Percentiles rank a stretch among this genome's conserved stretches.
Evolutionary conservation across 2,888 invertebrate genomes (phyloP).

Genomic region (Malthinus seriepunctatus): DNA sequence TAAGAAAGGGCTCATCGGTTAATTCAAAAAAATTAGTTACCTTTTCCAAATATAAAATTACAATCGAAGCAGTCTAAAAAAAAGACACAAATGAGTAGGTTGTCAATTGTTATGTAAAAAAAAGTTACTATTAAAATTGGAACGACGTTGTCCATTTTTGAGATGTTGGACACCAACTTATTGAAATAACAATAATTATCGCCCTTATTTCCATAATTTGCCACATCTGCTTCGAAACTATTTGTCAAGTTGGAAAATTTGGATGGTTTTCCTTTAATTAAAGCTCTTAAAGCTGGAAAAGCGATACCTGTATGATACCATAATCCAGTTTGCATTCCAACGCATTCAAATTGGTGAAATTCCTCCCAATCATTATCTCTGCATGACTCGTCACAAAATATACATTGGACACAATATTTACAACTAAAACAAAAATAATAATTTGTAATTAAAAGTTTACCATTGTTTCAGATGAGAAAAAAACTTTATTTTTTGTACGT

Average conservation of each 20-base stretch:
- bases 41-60: slow-evolving; percentile 66
- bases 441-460: neutral
- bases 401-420: slow-evolving; percentile 63
- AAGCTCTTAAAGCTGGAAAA: slow-evolving; percentile 73
- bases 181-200: slow-evolving; percentile 68
- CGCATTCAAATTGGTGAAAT: slow-evolving; percentile 76
- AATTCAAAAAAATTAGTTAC: slow-evolving; percentile 65
- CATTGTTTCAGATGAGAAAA: neutral
- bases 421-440: slow-evolving; percentile 67
- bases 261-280: slow-evolving; percentile 58
- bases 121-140: slow-evolving; percentile 71
- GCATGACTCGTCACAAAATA: slow-evolving; percentile 72
- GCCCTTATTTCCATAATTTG: slow-evolving; percentile 51
- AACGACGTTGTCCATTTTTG: slow-evolving; percentile 66
- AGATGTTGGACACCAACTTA: slow-evolving; percentile 72
- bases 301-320: slow-evolving; percentile 76
- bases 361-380: slow-evolving; percentile 57
- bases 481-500: too few relatives aligned
- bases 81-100: too few relatives aligned
- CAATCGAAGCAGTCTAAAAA: slow-evolving; percentile 67
- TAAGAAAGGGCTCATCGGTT: slow-evolving; percentile 30
- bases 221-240: slow-evolving; percentile 52
- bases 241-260: slow-evolving; percentile 51
- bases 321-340: slow-evolving; percentile 63
- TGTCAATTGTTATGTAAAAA: neutral